These are phyloP conservation scores for Prunella himalayana DNA, from an alignment of 2,113 vertebrate genomes.

Conservation along the genomic window DNA sequence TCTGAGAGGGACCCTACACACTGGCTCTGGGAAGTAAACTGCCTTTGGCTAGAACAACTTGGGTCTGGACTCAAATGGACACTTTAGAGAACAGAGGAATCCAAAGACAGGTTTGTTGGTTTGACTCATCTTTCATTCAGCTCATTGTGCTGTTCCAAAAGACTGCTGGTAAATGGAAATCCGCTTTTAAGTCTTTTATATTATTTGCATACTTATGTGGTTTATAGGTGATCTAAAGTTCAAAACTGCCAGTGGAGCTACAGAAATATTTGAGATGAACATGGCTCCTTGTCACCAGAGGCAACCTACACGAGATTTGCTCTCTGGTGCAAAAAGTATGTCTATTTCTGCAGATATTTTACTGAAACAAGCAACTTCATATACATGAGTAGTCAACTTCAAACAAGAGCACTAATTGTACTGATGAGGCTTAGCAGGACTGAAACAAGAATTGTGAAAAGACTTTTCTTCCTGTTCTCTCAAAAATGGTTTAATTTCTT, in stretches of 20 bases:
- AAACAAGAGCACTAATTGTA: not conserved
- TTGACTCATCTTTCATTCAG: not conserved
- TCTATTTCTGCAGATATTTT: not conserved
- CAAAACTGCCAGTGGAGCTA: not conserved
- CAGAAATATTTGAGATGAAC: not conserved
- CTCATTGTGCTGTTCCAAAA: not conserved
- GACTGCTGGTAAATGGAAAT: not conserved
- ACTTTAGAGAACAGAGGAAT: not conserved
- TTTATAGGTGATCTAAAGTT: not conserved
- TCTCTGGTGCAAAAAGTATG: not conserved
- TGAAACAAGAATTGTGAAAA: not conserved
- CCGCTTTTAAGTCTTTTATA: not conserved
- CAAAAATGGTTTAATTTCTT: not conserved
- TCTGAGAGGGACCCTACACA: not conserved
- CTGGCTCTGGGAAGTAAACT: not conserved
- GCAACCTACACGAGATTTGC: not conserved
- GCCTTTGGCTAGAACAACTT: not conserved
- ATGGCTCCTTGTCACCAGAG: not conserved
- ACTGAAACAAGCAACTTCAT: not conserved
- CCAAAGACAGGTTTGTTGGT: not conserved
- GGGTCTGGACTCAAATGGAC: not conserved
- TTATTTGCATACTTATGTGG: fast-evolving
- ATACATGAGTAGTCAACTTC: not conserved
- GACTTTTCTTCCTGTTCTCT: not conserved
- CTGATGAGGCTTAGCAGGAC: not conserved